Evolutionary conservation across 2,888 invertebrate species (phyloP).

Genomic region (Cephus runcator): DNA sequence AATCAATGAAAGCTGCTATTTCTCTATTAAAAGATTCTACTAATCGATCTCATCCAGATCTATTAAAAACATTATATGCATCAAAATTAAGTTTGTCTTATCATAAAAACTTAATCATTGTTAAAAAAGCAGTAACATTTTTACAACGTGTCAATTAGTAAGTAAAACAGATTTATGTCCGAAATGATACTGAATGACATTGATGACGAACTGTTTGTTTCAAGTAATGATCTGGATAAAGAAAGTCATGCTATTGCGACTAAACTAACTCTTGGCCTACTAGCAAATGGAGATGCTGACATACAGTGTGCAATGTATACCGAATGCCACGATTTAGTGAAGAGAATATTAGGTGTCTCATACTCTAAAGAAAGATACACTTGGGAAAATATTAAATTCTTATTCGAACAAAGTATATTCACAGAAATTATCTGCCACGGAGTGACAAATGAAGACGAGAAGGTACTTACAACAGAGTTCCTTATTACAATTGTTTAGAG

Average conservation of each 20-base stretch:
- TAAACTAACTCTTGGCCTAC: slow-evolving; percentile 67
- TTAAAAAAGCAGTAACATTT: slow-evolving; percentile 67
- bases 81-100: slow-evolving; percentile 71
- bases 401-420: slow-evolving; percentile 71
- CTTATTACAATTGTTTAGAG: neutral
- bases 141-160: slow-evolving; percentile 57
- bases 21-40: slow-evolving; percentile 43
- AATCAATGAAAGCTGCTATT: slow-evolving; percentile 66
- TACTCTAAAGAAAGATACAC: slow-evolving; percentile 55
- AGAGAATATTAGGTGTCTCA: slow-evolving; percentile 68
- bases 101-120: slow-evolving; percentile 69
- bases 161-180: slow-evolving; percentile 19
- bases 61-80: slow-evolving; percentile 67
- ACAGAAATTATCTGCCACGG: slow-evolving; percentile 76
- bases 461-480: slow-evolving; percentile 48
- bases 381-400: slow-evolving; percentile 69
- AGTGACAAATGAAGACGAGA: slow-evolving; percentile 64
- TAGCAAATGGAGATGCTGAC: slow-evolving; percentile 70
- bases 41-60: slow-evolving; percentile 49
- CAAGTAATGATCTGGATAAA: slow-evolving; percentile 37
- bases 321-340: slow-evolving; percentile 69
- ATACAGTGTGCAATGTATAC: slow-evolving; percentile 70
- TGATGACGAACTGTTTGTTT: slow-evolving; percentile 17
- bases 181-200: slow-evolving; percentile 5
- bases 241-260: slow-evolving; percentile 43